phyloP scores from a whole-genome alignment of 2,888 invertebrate species.

The Mongoloraphidia duomilia region DNA sequence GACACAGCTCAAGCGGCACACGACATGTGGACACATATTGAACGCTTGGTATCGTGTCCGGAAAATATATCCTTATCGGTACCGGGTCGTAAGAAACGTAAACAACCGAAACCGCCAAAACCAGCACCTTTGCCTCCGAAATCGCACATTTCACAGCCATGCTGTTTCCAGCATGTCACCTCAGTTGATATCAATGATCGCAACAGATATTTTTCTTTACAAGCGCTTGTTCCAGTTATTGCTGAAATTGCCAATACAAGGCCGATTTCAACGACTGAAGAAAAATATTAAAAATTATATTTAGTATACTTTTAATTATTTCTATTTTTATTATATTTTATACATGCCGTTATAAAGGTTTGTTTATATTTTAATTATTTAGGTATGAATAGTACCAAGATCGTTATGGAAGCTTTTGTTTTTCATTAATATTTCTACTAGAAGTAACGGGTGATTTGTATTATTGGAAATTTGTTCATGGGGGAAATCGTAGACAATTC shows the following conservation, averaged over 20 bases:
- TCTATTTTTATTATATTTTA: not conserved
- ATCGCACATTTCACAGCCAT: constrained; percentile 69
- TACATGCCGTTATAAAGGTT: not conserved
- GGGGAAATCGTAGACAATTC: too few relatives aligned
- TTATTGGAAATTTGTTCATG: too few relatives aligned
- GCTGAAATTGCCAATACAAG: constrained; percentile 8
- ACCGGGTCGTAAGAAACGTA: constrained; percentile 46
- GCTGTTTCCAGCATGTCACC: constrained; percentile 73
- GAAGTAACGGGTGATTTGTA: too few relatives aligned
- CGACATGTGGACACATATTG: constrained; percentile 53
- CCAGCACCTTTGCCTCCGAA: constrained; percentile 53
- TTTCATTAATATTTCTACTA: too few relatives aligned
- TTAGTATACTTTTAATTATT: not conserved
- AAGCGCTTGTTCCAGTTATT: constrained; percentile 39
- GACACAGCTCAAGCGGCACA: constrained; percentile 58
- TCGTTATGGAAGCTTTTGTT: too few relatives aligned
- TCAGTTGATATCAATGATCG: constrained; percentile 55
- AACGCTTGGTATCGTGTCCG: constrained; percentile 56
- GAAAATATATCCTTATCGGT: constrained; percentile 62
- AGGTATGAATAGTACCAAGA: too few relatives aligned
- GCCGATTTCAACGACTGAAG: constrained; percentile 2
- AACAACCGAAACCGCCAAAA: constrained; percentile 37
- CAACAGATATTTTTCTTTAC: constrained; percentile 49
- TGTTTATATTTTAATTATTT: too few relatives aligned
- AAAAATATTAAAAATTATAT: not conserved